phyloP scores from a whole-genome alignment of 1,140 invertebrate species.

The Euglossa dilemma region DNA sequence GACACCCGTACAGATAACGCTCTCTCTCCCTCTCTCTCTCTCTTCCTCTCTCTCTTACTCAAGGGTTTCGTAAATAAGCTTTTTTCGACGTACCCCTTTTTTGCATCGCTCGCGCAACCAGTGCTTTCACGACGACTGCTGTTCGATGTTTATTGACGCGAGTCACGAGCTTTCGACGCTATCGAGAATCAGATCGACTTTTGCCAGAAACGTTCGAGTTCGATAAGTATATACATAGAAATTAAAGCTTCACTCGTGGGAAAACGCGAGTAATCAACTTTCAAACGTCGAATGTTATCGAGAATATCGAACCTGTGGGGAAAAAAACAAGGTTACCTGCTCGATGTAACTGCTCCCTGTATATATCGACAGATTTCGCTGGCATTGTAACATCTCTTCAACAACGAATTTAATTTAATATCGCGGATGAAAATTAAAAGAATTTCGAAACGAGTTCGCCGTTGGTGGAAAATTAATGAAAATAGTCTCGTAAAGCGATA shows the following conservation, averaged over 20 bases:
- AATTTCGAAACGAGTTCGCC: background rate
- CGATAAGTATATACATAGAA: background rate
- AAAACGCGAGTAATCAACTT: background rate
- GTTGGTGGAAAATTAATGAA: too few relatives aligned
- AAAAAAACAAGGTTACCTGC: too few relatives aligned
- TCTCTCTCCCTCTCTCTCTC: too few relatives aligned
- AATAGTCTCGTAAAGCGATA: too few relatives aligned
- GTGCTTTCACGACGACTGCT: background rate
- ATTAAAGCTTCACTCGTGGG: background rate
- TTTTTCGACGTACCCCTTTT: background rate
- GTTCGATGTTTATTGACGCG: constrained; percentile 13
- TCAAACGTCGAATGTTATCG: background rate
- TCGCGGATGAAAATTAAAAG: background rate
- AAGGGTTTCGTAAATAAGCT: constrained; percentile 33
- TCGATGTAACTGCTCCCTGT: background rate
- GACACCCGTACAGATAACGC: background rate
- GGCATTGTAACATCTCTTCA: background rate
- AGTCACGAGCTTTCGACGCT: constrained; percentile 17
- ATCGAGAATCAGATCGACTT: background rate
- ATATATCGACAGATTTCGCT: background rate
- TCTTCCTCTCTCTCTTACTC: background rate
- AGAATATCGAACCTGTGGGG: background rate
- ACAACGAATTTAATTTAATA: background rate
- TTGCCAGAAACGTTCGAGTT: background rate
- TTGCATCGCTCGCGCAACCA: background rate